These are phyloP conservation scores for Drosophila suboccidentalis DNA, from an alignment of 2,888 invertebrate genomes.

Conservation along the genomic window DNA sequence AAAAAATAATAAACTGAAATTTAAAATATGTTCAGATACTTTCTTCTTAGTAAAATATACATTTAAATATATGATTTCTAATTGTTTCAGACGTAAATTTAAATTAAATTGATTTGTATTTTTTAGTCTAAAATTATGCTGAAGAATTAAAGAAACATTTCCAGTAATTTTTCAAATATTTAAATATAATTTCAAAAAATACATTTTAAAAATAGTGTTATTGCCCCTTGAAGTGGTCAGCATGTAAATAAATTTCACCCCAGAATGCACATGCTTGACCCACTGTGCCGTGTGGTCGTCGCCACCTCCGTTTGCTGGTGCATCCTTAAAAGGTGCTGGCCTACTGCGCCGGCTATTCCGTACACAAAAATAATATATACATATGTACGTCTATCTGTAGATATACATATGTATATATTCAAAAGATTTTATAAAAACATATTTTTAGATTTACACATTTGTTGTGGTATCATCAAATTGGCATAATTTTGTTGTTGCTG, in stretches of 20 bases:
- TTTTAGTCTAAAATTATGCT: too few species aligned
- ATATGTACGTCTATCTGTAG: conserved; percentile 25
- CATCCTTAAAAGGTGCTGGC: conserved; percentile 84
- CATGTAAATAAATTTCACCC: neutral
- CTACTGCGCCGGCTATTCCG: conserved; percentile 58
- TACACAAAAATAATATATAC: conserved; percentile 39
- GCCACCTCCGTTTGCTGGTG: conserved; percentile 61
- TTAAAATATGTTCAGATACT: neutral
- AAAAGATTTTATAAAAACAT: conserved; percentile 60
- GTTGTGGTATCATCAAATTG: conserved; percentile 81
- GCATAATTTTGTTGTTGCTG: conserved; percentile 74
- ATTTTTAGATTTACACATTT: conserved; percentile 76
- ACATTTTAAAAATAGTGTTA: neutral
- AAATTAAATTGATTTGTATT: too few species aligned
- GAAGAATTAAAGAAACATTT: too few species aligned
- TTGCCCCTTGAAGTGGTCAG: neutral
- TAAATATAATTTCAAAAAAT: too few species aligned
- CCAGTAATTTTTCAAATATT: too few species aligned
- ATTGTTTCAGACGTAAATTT: too few species aligned
- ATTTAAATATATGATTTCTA: too few species aligned
- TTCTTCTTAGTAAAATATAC: too few species aligned
- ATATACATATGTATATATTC: conserved; percentile 26
- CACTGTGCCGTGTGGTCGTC: conserved; percentile 42
- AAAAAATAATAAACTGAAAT: too few species aligned
- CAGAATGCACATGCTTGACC: neutral